These are phyloP conservation scores for Micromesistius poutassou DNA, from an alignment of 2,797 vertebrate genomes.

Conservation along the genomic window DNA sequence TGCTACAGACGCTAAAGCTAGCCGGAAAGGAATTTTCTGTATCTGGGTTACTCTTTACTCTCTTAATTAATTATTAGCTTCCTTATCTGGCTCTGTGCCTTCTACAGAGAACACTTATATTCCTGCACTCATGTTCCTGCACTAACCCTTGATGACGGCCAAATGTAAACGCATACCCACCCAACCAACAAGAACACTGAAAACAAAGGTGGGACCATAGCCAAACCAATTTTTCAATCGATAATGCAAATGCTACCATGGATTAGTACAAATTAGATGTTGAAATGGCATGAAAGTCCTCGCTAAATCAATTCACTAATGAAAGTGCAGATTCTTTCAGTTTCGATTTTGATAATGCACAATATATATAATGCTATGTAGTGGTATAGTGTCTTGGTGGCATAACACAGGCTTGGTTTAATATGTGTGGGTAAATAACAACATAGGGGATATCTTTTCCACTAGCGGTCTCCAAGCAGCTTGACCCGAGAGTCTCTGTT, in stretches of 20 bases:
- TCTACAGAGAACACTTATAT: neutral
- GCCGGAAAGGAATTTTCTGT: neutral
- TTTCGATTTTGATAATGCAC: neutral
- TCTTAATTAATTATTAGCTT: neutral
- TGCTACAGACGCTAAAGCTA: neutral
- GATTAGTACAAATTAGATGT: neutral
- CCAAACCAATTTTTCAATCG: neutral
- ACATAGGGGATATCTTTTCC: constrained; percentile 31
- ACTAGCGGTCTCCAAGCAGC: constrained; percentile 52
- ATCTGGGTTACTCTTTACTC: neutral
- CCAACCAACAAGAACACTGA: neutral
- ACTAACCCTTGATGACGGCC: neutral
- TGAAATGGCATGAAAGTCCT: neutral
- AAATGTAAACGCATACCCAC: neutral
- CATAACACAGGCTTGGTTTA: neutral
- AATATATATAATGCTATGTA: neutral
- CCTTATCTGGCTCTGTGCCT: neutral
- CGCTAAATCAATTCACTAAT: neutral
- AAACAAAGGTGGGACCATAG: neutral
- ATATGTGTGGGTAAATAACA: neutral
- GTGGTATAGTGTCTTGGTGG: neutral
- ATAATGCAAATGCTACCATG: neutral
- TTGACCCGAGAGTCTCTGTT: constrained; percentile 56
- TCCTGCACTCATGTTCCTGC: neutral
- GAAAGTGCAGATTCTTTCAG: neutral